phyloP scores from a whole-genome alignment of 2,888 invertebrate genomes.

The Hymenopus coronatus region DNA sequence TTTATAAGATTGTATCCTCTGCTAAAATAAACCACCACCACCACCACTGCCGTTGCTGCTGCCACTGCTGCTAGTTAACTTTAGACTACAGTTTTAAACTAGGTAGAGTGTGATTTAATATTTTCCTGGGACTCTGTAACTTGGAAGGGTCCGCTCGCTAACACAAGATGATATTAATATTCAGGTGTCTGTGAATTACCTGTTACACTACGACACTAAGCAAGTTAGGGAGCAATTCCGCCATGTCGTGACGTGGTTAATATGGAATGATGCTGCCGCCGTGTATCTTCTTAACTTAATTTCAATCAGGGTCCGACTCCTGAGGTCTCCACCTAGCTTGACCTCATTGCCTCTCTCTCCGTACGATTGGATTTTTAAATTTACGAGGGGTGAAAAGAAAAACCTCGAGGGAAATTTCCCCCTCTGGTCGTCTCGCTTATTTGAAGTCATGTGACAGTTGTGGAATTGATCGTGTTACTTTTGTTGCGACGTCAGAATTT shows the following conservation, averaged over 20 bases:
- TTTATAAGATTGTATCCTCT: no score
- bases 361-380: constrained; percentile 10
- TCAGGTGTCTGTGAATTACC: no score
- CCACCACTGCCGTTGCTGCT: no score
- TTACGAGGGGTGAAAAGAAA: not conserved
- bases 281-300: not conserved
- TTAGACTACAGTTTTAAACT: no score
- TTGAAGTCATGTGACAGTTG: constrained; percentile 30
- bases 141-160: no score
- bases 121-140: no score
- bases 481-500: not conserved
- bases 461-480: constrained; percentile 22
- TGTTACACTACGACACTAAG: no score
- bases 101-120: no score
- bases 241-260: not conserved
- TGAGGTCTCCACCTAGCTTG: not conserved
- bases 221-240: not conserved
- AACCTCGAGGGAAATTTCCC: constrained; percentile 25
- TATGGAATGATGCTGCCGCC: constrained; percentile 1
- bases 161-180: no score
- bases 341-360: constrained; percentile 3
- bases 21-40: no score
- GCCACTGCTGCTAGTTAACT: no score
- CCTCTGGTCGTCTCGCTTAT: constrained; percentile 22
- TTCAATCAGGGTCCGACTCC: not conserved